A percentile compares a stretch with the other conserved stretches of the same genome.
Conservation (phyloP, 2,113 vertebrate genomes). For the Microcebus jonahi region DNA sequence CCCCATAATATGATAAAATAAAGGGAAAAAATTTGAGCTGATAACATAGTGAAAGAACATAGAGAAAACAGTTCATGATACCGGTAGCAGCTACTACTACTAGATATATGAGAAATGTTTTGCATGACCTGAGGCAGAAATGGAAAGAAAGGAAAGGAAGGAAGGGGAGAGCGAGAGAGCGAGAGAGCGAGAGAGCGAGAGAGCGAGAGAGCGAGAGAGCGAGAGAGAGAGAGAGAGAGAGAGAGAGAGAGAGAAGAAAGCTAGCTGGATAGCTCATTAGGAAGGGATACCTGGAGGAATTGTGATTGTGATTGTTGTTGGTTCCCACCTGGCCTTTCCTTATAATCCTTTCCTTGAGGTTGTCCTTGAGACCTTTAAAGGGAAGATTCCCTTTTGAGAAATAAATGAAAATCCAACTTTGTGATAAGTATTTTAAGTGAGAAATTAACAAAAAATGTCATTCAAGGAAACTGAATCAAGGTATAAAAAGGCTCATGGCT, state of each 20-base stretch:
- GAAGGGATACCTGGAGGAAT: neutral
- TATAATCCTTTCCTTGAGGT: neutral
- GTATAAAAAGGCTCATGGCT: neutral
- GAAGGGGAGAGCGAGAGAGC: too few species aligned
- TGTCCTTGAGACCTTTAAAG: neutral
- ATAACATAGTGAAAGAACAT: neutral
- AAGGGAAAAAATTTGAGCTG: neutral
- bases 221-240: too few species aligned
- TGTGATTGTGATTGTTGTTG: neutral
- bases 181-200: too few species aligned
- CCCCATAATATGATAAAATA: too few species aligned
- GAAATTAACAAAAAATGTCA: neutral
- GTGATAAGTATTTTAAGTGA: neutral
- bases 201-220: too few species aligned
- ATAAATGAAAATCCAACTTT: neutral
- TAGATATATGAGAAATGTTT: neutral
- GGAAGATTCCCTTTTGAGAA: neutral
- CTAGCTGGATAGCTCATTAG: neutral
- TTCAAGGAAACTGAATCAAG: neutral
- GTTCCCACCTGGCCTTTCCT: neutral
- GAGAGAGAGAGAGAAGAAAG: too few species aligned
- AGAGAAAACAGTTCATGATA: neutral
- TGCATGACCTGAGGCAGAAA: neutral
- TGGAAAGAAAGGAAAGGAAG: too few species aligned
- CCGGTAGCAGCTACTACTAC: neutral